phyloP scores from a whole-genome alignment of 2,113 vertebrate genomes.

The Micromys minutus region DNA sequence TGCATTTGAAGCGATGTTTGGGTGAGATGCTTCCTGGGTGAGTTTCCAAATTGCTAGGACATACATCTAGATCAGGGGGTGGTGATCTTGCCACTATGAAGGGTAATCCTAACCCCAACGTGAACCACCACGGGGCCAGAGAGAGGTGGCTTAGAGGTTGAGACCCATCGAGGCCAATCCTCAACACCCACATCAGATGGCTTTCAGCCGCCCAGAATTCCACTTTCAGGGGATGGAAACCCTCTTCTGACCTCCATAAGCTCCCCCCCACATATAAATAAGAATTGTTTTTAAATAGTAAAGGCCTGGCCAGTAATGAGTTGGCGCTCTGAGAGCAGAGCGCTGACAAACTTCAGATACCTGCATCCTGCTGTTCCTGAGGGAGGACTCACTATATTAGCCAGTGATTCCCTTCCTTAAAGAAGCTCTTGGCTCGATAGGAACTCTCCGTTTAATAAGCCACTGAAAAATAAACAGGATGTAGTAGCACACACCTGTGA shows the following conservation, averaged over 20 bases:
- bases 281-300: not conserved
- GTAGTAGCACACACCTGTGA: too few relatives aligned
- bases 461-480: not conserved
- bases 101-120: not conserved
- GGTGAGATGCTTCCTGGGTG: not conserved
- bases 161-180: not conserved
- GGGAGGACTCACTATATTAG: not conserved
- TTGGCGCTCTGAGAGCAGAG: too few relatives aligned
- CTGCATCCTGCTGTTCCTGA: not conserved
- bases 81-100: not conserved
- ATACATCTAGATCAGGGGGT: not conserved
- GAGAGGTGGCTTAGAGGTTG: not conserved
- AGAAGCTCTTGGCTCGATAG: not conserved
- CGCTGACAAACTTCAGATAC: too few relatives aligned
- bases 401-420: not conserved
- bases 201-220: not conserved
- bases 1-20: not conserved
- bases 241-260: not conserved
- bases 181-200: not conserved
- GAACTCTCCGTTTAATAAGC: not conserved
- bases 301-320: too few relatives aligned
- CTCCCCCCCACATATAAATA: not conserved
- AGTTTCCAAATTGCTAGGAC: not conserved
- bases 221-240: not conserved
- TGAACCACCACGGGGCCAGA: not conserved